phyloP scores from a whole-genome alignment of 2,888 invertebrate species.

The Platycheirus albimanus region DNA sequence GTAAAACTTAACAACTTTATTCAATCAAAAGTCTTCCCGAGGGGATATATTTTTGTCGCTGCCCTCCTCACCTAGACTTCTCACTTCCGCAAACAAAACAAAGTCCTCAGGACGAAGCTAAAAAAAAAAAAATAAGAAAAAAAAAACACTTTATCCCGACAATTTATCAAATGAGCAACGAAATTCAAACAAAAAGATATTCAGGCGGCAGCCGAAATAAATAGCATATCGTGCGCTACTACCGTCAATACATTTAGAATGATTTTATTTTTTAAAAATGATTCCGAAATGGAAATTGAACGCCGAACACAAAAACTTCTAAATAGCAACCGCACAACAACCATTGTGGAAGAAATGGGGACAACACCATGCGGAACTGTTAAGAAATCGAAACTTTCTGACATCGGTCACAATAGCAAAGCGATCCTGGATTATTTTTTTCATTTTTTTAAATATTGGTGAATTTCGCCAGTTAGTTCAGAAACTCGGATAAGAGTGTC shows the following conservation, averaged over 20 bases:
- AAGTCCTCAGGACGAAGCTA: background rate
- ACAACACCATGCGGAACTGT: conserved; percentile 35
- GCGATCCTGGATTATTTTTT: conserved; percentile 20
- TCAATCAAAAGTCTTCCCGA: conserved; percentile 71
- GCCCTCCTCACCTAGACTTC: conserved; percentile 40
- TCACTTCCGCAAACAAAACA: conserved; percentile 58
- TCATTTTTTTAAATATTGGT: background rate
- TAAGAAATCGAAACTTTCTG: conserved; percentile 68
- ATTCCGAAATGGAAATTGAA: conserved; percentile 57
- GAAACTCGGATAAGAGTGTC: too few relatives aligned
- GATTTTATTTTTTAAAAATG: conserved; percentile 9
- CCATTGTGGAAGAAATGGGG: conserved; percentile 25
- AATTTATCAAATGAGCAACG: conserved; percentile 74
- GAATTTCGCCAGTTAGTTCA: conserved; percentile 20
- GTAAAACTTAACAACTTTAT: conserved; percentile 73
- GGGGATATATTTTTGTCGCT: conserved; percentile 35
- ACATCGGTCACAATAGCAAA: conserved; percentile 66
- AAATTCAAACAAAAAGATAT: conserved; percentile 58
- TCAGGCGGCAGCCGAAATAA: conserved; percentile 24
- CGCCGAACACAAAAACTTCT: conserved; percentile 55
- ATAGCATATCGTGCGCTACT: conserved; percentile 44
- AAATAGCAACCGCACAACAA: conserved; percentile 36
- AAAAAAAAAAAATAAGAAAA: background rate
- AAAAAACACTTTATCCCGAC: conserved; percentile 67
- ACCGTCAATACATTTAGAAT: conserved; percentile 27